Evolutionary conservation across 1,140 invertebrate genomes (phyloP), one percentile per base, ranked within the genome.

Genomic region (Ostrea denselamellosa): DNA sequence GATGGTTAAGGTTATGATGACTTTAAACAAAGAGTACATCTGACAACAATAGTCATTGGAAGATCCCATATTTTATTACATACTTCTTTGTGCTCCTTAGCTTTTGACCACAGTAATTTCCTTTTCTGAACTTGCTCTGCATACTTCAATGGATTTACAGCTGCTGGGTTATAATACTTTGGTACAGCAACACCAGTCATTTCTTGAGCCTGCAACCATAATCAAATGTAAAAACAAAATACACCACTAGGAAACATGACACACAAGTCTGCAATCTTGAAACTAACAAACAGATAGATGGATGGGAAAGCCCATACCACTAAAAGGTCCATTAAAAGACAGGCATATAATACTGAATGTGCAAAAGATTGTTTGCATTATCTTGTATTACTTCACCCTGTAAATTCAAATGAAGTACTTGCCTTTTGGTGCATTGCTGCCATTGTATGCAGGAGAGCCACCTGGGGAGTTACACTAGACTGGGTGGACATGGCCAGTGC

Each of bases 91-190:
- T 90, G 92, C 88, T 95, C 95, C 77, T 95, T 98, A 90, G 97
- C 97, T 0, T 94, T 94, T 12, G 94, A 93, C 98, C 98, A 99
- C 8, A 99, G 95, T 22, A 98, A 95, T 95, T 98, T 98, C 83
- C 98, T 96, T 93, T 98, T 98, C 92, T 98, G 97, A 81, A 97
- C 97, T 94, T 98, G 96, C 91, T 98, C 97, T 19, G 98, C 97
- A 93, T 98, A 97, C 91, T 97, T 97, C 71, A 97, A 96, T 81
- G 97, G 96, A 91, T 97, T 97, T 9, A 97, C 96, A 28, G 97
- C 96, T 4, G 96, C 94, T 17, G 97, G 97, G 95, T 98, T 98
- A 92, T 98, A 98, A 95, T 97, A 98, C 89, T 97, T 96, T 0
- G 96, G 96, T 10, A 93, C 93, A 58, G 92, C 91, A 14, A 95